Evolutionary conservation across 2,113 vertebrate genomes (phyloP).

Genomic region (Poecile atricapillus): DNA sequence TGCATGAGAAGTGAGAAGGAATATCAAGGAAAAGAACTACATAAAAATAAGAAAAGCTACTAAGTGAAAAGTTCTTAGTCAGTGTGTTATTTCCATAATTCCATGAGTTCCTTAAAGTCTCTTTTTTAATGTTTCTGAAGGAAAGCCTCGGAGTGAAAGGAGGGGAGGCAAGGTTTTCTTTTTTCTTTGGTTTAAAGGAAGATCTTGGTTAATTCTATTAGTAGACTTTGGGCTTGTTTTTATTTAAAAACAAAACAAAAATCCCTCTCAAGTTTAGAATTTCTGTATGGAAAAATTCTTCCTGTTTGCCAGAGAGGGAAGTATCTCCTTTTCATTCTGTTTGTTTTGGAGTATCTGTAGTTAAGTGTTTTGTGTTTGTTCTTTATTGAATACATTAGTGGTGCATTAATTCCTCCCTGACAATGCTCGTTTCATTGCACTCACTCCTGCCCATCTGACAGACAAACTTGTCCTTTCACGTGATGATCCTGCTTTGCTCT

Average conservation of each 20-base stretch:
- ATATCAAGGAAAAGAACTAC: neutral
- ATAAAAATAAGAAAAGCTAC: neutral
- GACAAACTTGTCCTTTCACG: neutral
- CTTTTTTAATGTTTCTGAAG: constrained; percentile 4
- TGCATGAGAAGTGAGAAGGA: neutral
- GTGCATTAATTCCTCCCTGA: constrained; percentile 13
- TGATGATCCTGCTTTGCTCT: neutral
- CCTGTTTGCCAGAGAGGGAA: constrained; percentile 40
- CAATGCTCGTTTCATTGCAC: neutral
- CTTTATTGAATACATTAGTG: constrained; percentile 35
- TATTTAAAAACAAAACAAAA: constrained; percentile 57
- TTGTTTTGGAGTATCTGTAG: constrained; percentile 52
- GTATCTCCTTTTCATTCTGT: constrained; percentile 46
- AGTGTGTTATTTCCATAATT: neutral
- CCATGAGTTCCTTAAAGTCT: neutral
- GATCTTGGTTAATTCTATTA: constrained; percentile 33
- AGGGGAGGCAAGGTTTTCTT: neutral
- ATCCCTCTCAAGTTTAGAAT: constrained; percentile 34
- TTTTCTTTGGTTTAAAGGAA: neutral
- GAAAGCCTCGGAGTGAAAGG: constrained; percentile 10
- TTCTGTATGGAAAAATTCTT: constrained; percentile 57
- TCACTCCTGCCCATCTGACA: neutral
- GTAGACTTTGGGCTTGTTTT: constrained; percentile 36
- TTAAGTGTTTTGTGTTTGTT: constrained; percentile 41
- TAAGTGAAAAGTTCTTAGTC: neutral